Evolutionary conservation across 2,888 invertebrate species (phyloP).

Genomic region (Zeuzera pyrina): DNA sequence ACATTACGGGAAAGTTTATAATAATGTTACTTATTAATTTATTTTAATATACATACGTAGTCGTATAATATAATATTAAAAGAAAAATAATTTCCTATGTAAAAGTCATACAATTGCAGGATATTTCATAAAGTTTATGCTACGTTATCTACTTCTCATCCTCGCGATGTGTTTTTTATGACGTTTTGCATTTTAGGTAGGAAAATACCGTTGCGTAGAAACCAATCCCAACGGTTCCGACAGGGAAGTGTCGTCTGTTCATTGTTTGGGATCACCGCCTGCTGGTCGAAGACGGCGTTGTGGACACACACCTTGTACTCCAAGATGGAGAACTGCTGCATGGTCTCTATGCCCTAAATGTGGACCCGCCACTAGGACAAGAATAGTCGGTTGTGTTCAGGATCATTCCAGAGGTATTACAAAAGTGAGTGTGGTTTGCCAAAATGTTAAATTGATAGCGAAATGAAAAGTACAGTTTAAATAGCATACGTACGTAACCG

Average conservation of each 20-base stretch:
- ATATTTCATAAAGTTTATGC: too few species aligned
- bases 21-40: too few species aligned
- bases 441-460: too few species aligned
- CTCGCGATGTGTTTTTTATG: too few species aligned
- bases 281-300: slow-evolving; percentile 73
- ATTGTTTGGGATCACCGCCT: slow-evolving; percentile 75
- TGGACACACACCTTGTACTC: slow-evolving; percentile 85
- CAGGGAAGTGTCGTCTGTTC: slow-evolving; percentile 72
- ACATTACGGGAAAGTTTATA: too few species aligned
- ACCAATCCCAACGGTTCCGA: slow-evolving; percentile 64
- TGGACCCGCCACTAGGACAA: slow-evolving; percentile 80
- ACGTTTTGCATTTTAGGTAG: slow-evolving; percentile 69
- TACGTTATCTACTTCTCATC: not conserved
- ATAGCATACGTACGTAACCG: too few species aligned
- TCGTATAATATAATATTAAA: not conserved
- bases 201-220: slow-evolving; percentile 82
- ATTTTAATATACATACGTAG: not conserved
- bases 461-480: too few species aligned
- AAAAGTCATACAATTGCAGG: not conserved
- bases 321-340: slow-evolving; percentile 83
- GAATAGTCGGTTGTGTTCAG: slow-evolving; percentile 83
- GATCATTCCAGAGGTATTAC: slow-evolving; percentile 60
- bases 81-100: not conserved
- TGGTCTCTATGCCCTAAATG: slow-evolving; percentile 88
- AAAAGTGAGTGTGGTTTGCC: too few species aligned